phyloP scores from a whole-genome alignment of 1,140 invertebrate species.

The Drosophila dunni region DNA sequence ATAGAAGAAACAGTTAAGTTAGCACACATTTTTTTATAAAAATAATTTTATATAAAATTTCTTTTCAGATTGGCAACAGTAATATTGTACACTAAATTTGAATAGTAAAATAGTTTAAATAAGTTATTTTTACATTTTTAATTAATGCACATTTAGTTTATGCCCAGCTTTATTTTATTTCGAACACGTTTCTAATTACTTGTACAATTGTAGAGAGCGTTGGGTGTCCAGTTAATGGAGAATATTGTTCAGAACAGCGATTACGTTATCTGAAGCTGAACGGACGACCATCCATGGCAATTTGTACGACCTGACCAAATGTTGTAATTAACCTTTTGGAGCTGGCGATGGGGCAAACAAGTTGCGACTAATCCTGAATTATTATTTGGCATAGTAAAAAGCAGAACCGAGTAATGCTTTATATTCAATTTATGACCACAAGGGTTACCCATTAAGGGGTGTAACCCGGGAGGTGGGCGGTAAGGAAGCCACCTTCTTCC shows the following conservation, averaged over 20 bases:
- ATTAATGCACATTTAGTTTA: neutral
- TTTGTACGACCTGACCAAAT: constrained; percentile 74
- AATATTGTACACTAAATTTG: no score
- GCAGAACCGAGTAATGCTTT: constrained; percentile 68
- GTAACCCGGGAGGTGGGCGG: neutral
- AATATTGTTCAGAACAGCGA: constrained; percentile 51
- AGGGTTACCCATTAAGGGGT: constrained; percentile 38
- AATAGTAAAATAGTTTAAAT: no score
- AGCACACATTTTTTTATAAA: no score
- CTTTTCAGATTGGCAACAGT: no score
- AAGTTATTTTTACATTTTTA: neutral
- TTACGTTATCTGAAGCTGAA: constrained; percentile 67
- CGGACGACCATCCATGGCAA: constrained; percentile 49
- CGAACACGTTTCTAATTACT: constrained; percentile 20
- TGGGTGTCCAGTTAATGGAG: constrained; percentile 2
- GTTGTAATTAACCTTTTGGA: constrained; percentile 75
- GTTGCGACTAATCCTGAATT: constrained; percentile 78
- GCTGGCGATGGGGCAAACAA: constrained; percentile 42
- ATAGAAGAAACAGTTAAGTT: no score
- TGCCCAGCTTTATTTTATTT: neutral
- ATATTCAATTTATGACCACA: constrained; percentile 76
- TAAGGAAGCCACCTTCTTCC: neutral
- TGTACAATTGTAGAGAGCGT: neutral
- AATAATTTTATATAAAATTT: no score
- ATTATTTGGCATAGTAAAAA: constrained; percentile 68